phyloP scores from a whole-genome alignment of 2,888 invertebrate species.

The Danaus chrysippus region DNA sequence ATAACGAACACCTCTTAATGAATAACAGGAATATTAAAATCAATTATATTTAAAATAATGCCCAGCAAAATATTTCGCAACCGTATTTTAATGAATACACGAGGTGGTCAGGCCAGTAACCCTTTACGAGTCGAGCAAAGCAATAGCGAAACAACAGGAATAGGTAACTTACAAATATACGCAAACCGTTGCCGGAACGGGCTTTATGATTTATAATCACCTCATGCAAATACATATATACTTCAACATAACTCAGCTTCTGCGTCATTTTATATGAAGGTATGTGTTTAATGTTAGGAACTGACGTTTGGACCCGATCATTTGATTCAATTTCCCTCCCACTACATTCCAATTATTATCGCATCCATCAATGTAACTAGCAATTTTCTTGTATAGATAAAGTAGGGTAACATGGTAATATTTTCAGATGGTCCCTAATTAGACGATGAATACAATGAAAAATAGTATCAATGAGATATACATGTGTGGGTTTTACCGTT shows the following conservation, averaged over 20 bases:
- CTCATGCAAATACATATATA: constrained; percentile 68
- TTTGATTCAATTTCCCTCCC: constrained; percentile 54
- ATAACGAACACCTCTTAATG: too few species aligned
- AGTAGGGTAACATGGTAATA: constrained; percentile 13
- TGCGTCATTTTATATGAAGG: constrained; percentile 33
- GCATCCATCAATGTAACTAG: constrained; percentile 42
- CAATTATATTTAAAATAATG: too few species aligned
- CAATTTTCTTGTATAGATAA: constrained; percentile 27
- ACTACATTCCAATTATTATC: constrained; percentile 45
- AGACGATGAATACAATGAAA: neutral
- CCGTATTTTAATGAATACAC: constrained; percentile 28
- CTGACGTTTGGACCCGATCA: constrained; percentile 42
- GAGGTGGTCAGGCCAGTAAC: constrained; percentile 37
- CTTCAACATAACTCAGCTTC: constrained; percentile 47
- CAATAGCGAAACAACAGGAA: constrained; percentile 65
- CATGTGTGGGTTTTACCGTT: constrained; percentile 4
- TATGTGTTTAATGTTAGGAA: constrained; percentile 37
- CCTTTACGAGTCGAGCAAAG: constrained; percentile 48
- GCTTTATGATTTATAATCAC: constrained; percentile 65
- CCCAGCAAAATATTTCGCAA: neutral
- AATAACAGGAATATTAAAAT: too few species aligned
- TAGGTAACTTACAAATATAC: constrained; percentile 48
- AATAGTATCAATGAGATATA: constrained; percentile 2
- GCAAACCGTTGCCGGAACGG: constrained; percentile 40
- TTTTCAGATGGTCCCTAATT: constrained; percentile 4